phyloP scores from a whole-genome alignment of 1,140 invertebrate genomes.

The Venustaconcha ellipsiformis region DNA sequence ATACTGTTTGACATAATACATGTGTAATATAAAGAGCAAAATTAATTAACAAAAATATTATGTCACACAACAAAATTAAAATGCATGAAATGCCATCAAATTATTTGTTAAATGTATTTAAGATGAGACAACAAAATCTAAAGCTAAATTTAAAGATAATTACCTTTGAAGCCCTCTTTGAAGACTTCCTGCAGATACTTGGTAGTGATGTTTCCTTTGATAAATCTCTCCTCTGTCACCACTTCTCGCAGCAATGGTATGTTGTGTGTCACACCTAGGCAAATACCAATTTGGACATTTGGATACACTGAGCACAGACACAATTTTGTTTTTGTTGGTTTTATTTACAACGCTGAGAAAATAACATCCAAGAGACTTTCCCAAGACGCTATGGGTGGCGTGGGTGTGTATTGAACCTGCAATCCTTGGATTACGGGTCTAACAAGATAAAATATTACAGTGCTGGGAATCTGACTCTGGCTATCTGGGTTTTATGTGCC shows the following conservation, averaged over 20 bases:
- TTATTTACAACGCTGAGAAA: neutral
- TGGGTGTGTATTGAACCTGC: too few species aligned
- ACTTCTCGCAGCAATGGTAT: slow-evolving; percentile 79
- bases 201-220: slow-evolving; percentile 76
- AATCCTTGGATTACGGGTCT: too few species aligned
- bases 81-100: neutral
- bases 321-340: too few species aligned
- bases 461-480: neutral
- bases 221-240: slow-evolving; percentile 75
- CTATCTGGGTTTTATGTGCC: neutral
- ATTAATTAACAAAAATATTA: too few species aligned
- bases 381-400: neutral
- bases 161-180: slow-evolving; percentile 68
- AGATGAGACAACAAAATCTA: neutral
- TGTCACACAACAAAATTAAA: neutral
- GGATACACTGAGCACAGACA: neutral
- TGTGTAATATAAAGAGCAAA: too few species aligned
- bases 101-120: neutral
- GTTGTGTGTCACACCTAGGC: slow-evolving; percentile 77
- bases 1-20: too few species aligned
- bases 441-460: neutral
- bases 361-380: neutral
- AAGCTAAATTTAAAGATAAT: neutral
- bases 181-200: slow-evolving; percentile 76
- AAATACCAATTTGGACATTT: too few species aligned